phyloP scores from a whole-genome alignment of 2,888 invertebrate species.

The Caenorhabditis sp. region DNA sequence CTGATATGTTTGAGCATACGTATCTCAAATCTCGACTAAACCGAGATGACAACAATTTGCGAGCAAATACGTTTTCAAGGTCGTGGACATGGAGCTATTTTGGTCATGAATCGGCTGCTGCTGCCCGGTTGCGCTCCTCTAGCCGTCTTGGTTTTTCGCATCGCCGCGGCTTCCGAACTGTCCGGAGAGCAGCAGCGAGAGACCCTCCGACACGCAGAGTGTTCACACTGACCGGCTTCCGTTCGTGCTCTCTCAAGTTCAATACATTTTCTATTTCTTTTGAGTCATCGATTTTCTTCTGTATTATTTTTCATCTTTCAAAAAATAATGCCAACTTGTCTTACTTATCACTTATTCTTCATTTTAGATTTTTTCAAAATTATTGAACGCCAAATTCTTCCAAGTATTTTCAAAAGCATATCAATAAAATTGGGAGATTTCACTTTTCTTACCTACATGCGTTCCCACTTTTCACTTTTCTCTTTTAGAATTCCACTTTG shows the following conservation, averaged over 20 bases:
- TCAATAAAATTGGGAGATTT: too few species aligned
- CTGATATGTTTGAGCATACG: background rate
- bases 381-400: too few species aligned
- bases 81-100: constrained; percentile 47
- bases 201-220: constrained; percentile 47
- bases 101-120: constrained; percentile 22
- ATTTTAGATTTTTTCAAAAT: too few species aligned
- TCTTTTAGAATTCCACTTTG: constrained; percentile 26
- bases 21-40: constrained; percentile 19
- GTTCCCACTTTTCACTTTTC: background rate
- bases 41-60: constrained; percentile 44
- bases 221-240: constrained; percentile 50
- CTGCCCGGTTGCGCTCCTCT: constrained; percentile 19
- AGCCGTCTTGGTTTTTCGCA: constrained; percentile 47
- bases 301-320: background rate
- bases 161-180: constrained; percentile 40
- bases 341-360: too few species aligned
- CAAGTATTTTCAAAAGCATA: too few species aligned
- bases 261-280: background rate
- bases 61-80: constrained; percentile 51
- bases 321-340: too few species aligned
- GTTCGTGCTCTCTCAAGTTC: constrained; percentile 42
- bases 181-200: constrained; percentile 45
- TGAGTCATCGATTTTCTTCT: constrained; percentile 4
- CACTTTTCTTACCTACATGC: constrained; percentile 18